These are phyloP conservation scores for Eupsilia transversa DNA, from an alignment of 2,888 invertebrate genomes.

Conservation along the genomic window DNA sequence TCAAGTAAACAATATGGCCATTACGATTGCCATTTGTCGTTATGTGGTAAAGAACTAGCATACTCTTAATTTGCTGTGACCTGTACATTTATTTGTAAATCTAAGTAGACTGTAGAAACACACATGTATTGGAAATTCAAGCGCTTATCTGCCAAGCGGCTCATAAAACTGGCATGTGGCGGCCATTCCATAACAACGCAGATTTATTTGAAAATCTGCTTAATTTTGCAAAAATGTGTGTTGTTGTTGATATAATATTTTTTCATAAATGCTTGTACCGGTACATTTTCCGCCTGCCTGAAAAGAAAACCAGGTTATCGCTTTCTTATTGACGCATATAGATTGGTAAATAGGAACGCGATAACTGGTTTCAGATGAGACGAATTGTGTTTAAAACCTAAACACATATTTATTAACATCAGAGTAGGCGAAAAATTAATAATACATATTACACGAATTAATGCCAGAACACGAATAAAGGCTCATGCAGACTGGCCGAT, in stretches of 20 bases:
- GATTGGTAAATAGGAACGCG: slow-evolving; percentile 29
- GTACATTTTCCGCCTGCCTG: not conserved
- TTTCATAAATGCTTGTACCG: not conserved
- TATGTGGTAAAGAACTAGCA: not conserved
- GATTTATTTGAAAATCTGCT: slow-evolving; percentile 34
- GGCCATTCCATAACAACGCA: slow-evolving; percentile 19
- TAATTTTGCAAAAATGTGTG: slow-evolving; percentile 12
- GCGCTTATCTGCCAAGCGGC: slow-evolving; percentile 50
- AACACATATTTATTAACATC: not conserved
- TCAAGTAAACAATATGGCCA: not conserved
- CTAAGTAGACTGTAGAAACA: not conserved
- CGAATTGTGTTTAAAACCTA: not conserved
- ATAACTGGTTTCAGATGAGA: slow-evolving; percentile 10
- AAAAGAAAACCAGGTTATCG: slow-evolving; percentile 50
- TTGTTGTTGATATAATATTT: no score
- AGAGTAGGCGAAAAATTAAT: not conserved
- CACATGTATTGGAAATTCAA: slow-evolving; percentile 39
- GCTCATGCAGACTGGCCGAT: no score
- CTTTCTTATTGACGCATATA: slow-evolving; percentile 30
- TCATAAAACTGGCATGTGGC: slow-evolving; percentile 52
- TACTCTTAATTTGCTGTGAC: not conserved
- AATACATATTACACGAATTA: not conserved
- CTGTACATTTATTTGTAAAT: not conserved
- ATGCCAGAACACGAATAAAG: no score
- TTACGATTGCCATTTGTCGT: not conserved